These are phyloP conservation scores for Indicator maculatus DNA, from an alignment of 2,113 vertebrate genomes.

Conservation along the genomic window DNA sequence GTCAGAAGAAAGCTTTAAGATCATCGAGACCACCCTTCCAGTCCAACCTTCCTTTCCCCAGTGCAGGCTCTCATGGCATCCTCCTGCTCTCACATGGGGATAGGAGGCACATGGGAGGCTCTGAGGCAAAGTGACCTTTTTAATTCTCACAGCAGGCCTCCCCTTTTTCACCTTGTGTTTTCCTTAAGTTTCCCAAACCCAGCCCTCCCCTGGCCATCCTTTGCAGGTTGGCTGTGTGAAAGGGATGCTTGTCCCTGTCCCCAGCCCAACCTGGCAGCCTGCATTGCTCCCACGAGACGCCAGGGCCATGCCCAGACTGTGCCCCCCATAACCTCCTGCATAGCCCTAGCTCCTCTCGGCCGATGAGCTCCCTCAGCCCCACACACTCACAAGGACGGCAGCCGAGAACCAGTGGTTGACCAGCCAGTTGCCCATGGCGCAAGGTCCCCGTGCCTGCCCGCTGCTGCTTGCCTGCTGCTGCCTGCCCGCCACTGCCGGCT, in stretches of 20 bases:
- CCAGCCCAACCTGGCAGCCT: neutral
- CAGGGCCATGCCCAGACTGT: accelerated
- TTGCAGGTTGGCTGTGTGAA: neutral
- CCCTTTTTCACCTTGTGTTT: neutral
- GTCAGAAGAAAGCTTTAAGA: too few species aligned
- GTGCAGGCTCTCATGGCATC: accelerated
- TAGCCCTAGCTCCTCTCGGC: accelerated
- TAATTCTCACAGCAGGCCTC: accelerated
- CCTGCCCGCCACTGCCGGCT: neutral
- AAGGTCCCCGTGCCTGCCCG: accelerated
- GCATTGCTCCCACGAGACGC: too few species aligned
- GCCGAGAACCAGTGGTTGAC: constrained; percentile 84
- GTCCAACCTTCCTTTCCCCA: neutral
- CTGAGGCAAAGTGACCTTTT: neutral
- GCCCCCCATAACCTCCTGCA: accelerated
- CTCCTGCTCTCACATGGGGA: neutral
- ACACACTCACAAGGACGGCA: constrained; percentile 80
- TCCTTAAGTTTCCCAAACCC: neutral
- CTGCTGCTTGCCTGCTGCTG: neutral
- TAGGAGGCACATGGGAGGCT: neutral
- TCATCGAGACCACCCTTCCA: too few species aligned
- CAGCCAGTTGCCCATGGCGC: constrained; percentile 85
- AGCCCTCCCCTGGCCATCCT: neutral
- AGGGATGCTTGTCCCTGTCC: neutral
- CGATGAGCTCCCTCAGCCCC: neutral